Evolutionary conservation across 2,888 invertebrate genomes (phyloP).

Genomic region (Tromatobia lineatoria): DNA sequence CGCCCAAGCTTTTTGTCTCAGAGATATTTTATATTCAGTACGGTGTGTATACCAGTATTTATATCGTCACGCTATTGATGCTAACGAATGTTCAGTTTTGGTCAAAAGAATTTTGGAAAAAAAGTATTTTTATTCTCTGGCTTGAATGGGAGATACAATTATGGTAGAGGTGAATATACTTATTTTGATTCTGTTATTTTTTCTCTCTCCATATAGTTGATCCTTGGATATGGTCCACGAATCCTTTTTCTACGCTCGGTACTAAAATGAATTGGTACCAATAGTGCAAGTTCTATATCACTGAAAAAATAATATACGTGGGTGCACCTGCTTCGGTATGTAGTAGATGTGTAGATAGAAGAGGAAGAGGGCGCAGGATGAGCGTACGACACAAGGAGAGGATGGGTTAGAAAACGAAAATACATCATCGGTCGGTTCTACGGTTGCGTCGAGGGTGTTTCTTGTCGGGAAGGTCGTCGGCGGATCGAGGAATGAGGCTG

Average conservation of each 20-base stretch:
- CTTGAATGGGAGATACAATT: neutral
- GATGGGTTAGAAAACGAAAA: no score
- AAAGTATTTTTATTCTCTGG: neutral
- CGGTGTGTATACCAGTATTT: neutral
- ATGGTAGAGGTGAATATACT: neutral
- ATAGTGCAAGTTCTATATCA: no score
- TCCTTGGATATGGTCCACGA: no score
- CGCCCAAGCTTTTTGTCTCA: constrained; percentile 57
- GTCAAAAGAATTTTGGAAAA: neutral
- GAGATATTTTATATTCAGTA: neutral
- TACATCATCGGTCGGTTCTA: constrained; percentile 8
- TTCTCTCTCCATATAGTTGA: no score
- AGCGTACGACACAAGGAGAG: constrained; percentile 6
- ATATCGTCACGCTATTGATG: neutral
- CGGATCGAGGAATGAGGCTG: constrained; percentile 38
- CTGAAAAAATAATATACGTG: no score
- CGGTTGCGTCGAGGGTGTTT: constrained; percentile 29
- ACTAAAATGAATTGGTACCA: no score
- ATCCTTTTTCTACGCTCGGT: no score
- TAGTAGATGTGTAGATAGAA: no score
- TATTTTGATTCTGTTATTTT: neutral
- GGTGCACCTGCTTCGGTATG: no score
- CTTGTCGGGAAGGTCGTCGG: constrained; percentile 53
- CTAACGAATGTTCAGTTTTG: neutral
- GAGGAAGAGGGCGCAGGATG: no score